phyloP scores from a whole-genome alignment of 1,140 invertebrate species.

The Cardiocondyla obscurior region DNA sequence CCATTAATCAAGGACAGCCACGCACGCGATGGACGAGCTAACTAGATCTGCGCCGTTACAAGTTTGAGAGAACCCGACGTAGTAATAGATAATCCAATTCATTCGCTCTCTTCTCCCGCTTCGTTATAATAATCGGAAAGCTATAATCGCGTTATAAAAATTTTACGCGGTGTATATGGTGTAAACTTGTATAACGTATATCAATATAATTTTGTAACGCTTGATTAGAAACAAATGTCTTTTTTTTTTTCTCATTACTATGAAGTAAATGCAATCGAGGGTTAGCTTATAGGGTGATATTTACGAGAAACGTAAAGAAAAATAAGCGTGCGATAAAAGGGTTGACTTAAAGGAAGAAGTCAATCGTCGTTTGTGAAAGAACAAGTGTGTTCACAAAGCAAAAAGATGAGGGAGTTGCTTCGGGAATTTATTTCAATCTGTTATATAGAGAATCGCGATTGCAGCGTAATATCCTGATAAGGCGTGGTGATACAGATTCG shows the following conservation, averaged over 20 bases:
- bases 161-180: background rate
- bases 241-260: background rate
- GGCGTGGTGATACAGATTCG: background rate
- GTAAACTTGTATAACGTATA: background rate
- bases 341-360: background rate
- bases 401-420: background rate
- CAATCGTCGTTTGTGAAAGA: background rate
- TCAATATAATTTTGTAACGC: background rate
- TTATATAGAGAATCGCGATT: background rate
- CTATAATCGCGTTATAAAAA: background rate
- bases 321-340: background rate
- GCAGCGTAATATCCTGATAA: background rate
- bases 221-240: background rate
- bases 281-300: background rate
- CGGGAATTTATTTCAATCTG: background rate
- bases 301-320: background rate
- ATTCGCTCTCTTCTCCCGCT: background rate
- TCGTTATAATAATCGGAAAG: slow-evolving; percentile 19
- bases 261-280: background rate
- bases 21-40: slow-evolving; percentile 44
- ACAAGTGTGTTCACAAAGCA: background rate
- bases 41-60: slow-evolving; percentile 35
- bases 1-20: slow-evolving; percentile 32
- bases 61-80: slow-evolving; percentile 38
- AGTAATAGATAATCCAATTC: slow-evolving; percentile 47